Base-by-base conservation (phyloP, 2,888 invertebrate genomes). In the Drosophila macrospina region DNA sequence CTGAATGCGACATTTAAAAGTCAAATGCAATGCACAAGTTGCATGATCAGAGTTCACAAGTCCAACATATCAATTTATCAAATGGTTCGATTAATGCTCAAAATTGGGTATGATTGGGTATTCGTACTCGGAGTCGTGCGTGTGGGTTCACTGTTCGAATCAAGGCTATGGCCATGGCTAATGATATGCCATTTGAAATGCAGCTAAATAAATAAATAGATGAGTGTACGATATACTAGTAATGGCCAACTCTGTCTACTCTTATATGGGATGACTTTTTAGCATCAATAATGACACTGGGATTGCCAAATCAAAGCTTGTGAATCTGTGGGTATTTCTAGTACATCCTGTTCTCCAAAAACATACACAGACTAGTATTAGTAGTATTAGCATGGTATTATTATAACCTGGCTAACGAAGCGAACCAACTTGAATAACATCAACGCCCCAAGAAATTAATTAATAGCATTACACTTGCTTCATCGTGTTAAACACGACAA, bases 391-490 rank as follows among this genome's bases (percentile, higher is more conserved):
- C 48, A 54, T 61, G 39, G 50, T 79, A n/a, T 87, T 82, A 87
- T 87, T 82, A 87, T 52, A 79, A 52, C 44, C 57, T 62, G 75
- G 15, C 44, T 37, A 36, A 32, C 57, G 50, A 50, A 52, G 61
- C 62, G 34, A 51, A 59, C 20, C 44, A 34, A 56, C 36, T 47
- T 69, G 65, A 48, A 63, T 66, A 69, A 69, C 56, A 56, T 45
- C 32, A 65, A 74, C 65, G 79, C 76, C 79, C 66, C 32, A 66
- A 66, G 45, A 66, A 61, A 48, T 65, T 67, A 86, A 88, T 83
- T 78, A 83, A 85, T 75, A 79, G 79, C 55, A 85, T 75, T 70
- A 61, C 54, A 39, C 55, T 42, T 41, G 66, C 48, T 50, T 24
- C 45, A 26, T 72, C 42, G 80, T 65, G 73, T 59, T 62, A 59